A percentile compares a stretch with the other conserved stretches of the same genome.
phyloP scores from a whole-genome alignment of 2,797 vertebrate species.

The Eidolon dupreanum region DNA sequence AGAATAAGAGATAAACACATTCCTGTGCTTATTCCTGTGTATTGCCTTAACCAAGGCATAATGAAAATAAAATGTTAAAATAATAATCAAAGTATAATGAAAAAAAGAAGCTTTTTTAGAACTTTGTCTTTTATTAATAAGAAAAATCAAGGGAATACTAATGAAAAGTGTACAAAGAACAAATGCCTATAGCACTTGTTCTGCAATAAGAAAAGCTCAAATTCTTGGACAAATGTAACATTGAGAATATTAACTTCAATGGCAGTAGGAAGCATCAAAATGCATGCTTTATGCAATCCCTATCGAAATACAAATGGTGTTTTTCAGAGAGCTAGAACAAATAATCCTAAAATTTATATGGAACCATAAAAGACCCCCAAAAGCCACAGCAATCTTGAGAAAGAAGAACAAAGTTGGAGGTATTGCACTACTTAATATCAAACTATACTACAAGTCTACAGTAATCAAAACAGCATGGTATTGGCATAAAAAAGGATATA shows the following conservation, averaged over 20 bases:
- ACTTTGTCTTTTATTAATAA: not conserved
- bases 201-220: not conserved
- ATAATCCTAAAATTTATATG: no score
- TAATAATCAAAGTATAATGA: not conserved
- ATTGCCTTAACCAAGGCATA: not conserved
- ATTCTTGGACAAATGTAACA: not conserved
- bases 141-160: not conserved
- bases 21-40: not conserved
- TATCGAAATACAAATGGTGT: no score
- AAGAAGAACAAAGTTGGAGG: no score
- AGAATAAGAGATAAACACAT: not conserved
- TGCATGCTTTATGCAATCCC: no score
- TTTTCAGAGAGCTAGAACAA: no score
- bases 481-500: no score
- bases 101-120: not conserved
- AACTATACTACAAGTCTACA: no score
- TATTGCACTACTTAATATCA: no score
- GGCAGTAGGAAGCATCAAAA: not conserved
- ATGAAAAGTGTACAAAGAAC: not conserved
- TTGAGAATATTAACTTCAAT: not conserved
- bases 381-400: no score
- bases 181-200: not conserved
- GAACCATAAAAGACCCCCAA: no score
- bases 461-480: no score
- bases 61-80: constrained; percentile 21